phyloP scores from a whole-genome alignment of 2,888 invertebrate genomes.

The Caenorhabditis macrosperma region DNA sequence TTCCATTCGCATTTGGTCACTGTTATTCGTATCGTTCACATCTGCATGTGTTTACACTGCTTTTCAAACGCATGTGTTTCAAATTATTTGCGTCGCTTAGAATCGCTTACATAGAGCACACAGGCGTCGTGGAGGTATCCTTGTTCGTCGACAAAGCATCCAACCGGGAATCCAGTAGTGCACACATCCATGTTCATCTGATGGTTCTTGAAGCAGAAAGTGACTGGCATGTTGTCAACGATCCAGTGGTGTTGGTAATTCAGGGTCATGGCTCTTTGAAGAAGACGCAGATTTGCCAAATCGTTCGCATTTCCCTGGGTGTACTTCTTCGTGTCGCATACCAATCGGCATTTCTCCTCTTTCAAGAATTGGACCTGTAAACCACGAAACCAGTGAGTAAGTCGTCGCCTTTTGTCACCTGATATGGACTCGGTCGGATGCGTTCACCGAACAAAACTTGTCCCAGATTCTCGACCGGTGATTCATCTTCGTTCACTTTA shows the following conservation, averaged over 20 bases:
- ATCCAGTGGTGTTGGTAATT: constrained; percentile 98
- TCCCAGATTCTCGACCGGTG: constrained; percentile 96
- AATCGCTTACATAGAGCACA: constrained; percentile 80
- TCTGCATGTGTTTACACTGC: too few relatives aligned
- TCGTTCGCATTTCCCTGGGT: constrained; percentile 83
- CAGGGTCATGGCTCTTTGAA: constrained; percentile 92
- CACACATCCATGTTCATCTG: constrained; percentile 83
- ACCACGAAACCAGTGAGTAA: background rate
- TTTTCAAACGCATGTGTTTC: too few relatives aligned
- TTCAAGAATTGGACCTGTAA: constrained; percentile 87
- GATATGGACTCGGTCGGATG: constrained; percentile 93
- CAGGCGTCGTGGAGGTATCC: constrained; percentile 83
- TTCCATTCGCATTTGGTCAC: too few relatives aligned
- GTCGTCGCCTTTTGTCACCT: constrained; percentile 82
- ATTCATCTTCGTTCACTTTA: constrained; percentile 85
- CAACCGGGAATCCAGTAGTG: constrained; percentile 97
- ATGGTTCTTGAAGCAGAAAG: constrained; percentile 89
- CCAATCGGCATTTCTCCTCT: constrained; percentile 83
- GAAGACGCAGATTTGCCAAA: constrained; percentile 86
- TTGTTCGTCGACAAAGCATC: constrained; percentile 88
- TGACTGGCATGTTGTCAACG: constrained; percentile 97
- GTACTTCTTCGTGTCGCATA: constrained; percentile 85
- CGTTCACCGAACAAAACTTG: constrained; percentile 99
- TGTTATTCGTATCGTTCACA: too few relatives aligned
- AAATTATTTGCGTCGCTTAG: background rate